These are phyloP conservation scores for Conopomorpha cramerella DNA, from an alignment of 1,140 invertebrate species.

Conservation along the genomic window DNA sequence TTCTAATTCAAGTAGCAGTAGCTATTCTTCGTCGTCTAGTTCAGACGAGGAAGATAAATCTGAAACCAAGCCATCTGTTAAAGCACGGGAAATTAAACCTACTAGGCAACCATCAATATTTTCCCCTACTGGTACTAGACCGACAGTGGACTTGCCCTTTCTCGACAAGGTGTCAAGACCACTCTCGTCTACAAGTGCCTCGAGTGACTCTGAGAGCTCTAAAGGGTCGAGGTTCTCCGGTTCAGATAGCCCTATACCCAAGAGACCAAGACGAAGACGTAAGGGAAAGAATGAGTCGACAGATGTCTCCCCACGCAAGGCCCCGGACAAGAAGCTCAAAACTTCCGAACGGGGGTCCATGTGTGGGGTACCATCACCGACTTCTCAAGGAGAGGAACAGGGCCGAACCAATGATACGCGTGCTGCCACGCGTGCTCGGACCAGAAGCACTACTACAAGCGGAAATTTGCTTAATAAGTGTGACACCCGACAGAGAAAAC, in stretches of 20 bases:
- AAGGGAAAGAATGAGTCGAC: constrained; percentile 36
- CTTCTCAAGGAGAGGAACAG: constrained; percentile 76
- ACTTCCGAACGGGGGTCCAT: constrained; percentile 81
- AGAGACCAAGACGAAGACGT: constrained; percentile 36
- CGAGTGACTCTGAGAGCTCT: constrained; percentile 54
- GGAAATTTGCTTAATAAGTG: constrained; percentile 66
- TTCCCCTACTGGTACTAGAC: constrained; percentile 47
- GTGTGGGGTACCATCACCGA: constrained; percentile 72
- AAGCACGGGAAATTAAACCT: constrained; percentile 45
- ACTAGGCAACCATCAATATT: constrained; percentile 41
- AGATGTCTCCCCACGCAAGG: constrained; percentile 63
- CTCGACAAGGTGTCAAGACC: constrained; percentile 64
- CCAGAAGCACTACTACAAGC: constrained; percentile 67
- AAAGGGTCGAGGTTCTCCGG: constrained; percentile 39
- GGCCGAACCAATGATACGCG: constrained; percentile 58
- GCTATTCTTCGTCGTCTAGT: constrained; percentile 52
- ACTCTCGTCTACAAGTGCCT: constrained; percentile 56
- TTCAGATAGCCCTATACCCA: constrained; percentile 36
- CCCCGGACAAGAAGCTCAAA: constrained; percentile 84
- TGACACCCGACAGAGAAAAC: constrained; percentile 65
- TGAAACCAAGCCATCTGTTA: constrained; percentile 33
- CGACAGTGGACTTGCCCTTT: constrained; percentile 64
- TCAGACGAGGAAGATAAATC: constrained; percentile 57
- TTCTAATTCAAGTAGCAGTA: constrained; percentile 21
- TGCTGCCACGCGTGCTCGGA: constrained; percentile 63